Percentiles rank a stretch among this genome's conserved stretches.
These are phyloP conservation scores for Antennarius striatus DNA, from an alignment of 2,113 vertebrate species.

Conservation along the genomic window DNA sequence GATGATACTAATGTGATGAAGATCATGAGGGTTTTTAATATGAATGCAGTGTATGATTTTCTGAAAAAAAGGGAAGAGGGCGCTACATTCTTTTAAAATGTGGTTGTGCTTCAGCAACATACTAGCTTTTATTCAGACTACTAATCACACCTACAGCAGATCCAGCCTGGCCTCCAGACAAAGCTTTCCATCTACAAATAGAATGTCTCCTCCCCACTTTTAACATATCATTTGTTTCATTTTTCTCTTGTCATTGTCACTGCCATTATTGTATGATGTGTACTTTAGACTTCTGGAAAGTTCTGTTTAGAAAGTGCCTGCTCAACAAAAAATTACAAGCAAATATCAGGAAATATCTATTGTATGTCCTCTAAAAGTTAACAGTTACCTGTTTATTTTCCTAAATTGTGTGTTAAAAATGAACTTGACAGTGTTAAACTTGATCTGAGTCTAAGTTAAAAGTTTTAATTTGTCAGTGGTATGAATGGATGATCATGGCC, in stretches of 20 bases:
- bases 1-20: conserved; percentile 34
- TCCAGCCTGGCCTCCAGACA: conserved; percentile 73
- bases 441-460: conserved; percentile 56
- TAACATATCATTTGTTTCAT: conserved; percentile 55
- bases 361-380: conserved; percentile 66
- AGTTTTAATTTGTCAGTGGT: conserved; percentile 62
- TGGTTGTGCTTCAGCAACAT: conserved; percentile 74
- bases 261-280: conserved; percentile 66
- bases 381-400: conserved; percentile 68
- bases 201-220: conserved; percentile 66
- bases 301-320: conserved; percentile 80
- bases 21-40: conserved; percentile 34
- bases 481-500: conserved; percentile 66
- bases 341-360: conserved; percentile 75
- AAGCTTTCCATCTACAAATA: conserved; percentile 65
- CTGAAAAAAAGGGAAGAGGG: conserved; percentile 52
- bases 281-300: conserved; percentile 70
- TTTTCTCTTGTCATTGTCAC: conserved; percentile 55
- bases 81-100: conserved; percentile 61
- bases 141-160: conserved; percentile 61
- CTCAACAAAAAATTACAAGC: conserved; percentile 72
- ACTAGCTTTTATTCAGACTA: conserved; percentile 61
- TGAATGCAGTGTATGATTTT: conserved; percentile 62
- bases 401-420: conserved; percentile 71
- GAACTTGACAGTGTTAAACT: conserved; percentile 59